Percentiles rank a stretch among this genome's conserved stretches.
phyloP scores from a whole-genome alignment of 2,113 vertebrate species.

The Acrocephalus arundinaceus region DNA sequence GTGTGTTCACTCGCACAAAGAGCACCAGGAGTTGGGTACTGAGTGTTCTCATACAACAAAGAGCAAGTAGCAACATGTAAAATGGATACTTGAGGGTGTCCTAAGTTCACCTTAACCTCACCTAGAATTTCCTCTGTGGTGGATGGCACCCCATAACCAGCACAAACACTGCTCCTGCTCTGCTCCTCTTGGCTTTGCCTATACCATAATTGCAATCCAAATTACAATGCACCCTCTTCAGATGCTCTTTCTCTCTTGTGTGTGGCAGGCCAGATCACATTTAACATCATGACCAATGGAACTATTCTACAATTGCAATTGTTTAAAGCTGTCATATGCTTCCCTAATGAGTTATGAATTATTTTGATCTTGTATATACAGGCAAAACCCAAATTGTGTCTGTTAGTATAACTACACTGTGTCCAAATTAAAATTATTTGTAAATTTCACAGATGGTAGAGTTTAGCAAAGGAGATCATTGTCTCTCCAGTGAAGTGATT shows the following conservation, averaged over 20 bases:
- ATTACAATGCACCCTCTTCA: background rate
- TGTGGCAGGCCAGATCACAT: background rate
- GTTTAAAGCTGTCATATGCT: background rate
- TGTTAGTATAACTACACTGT: background rate
- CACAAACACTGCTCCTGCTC: fast-evolving
- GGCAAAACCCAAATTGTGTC: background rate
- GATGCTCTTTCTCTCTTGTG: background rate
- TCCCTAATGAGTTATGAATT: background rate
- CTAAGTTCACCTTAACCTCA: background rate
- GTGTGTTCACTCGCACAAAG: background rate
- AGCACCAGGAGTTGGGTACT: background rate
- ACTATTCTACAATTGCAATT: background rate
- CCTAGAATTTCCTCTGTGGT: background rate
- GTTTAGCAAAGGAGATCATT: background rate
- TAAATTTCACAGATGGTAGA: background rate
- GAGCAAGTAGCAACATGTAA: background rate
- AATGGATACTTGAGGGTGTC: background rate
- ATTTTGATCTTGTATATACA: slow-evolving; percentile 21
- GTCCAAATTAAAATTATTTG: background rate
- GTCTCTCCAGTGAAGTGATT: background rate
- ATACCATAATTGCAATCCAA: background rate
- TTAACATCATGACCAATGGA: background rate
- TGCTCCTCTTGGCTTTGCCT: background rate
- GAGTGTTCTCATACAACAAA: background rate
- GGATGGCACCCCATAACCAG: background rate